Evolutionary conservation across 2,797 vertebrate genomes (phyloP).

Genomic region (Podargus strigoides): DNA sequence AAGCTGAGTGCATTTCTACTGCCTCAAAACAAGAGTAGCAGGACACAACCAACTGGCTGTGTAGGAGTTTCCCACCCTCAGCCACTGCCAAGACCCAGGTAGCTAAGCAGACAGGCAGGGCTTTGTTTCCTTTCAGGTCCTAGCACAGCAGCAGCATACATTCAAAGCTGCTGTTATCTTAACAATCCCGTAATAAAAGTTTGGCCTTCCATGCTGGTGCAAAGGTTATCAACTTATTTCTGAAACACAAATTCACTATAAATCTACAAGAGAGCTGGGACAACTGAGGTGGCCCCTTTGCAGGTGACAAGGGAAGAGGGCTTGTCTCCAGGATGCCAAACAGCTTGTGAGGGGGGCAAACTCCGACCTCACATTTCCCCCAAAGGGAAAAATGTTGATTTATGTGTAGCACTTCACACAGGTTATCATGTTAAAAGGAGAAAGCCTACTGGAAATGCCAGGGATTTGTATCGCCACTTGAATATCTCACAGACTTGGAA

Average conservation of each 20-base stretch:
- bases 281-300: background rate
- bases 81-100: background rate
- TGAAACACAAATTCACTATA: background rate
- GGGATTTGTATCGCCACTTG: background rate
- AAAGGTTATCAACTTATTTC: constrained; percentile 50
- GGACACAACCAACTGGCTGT: background rate
- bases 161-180: constrained; percentile 5
- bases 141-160: background rate
- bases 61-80: background rate
- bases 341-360: background rate
- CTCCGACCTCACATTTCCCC: background rate
- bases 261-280: background rate
- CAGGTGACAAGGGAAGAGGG: background rate
- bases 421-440: background rate
- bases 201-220: background rate
- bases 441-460: background rate
- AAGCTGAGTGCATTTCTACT: background rate
- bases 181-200: constrained; percentile 18
- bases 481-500: background rate
- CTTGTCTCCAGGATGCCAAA: background rate
- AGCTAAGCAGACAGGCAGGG: background rate
- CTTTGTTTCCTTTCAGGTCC: background rate
- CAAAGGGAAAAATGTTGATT: background rate
- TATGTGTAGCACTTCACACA: background rate
- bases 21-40: constrained; percentile 20